A percentile compares a stretch with the other conserved stretches of the same genome.
Evolutionary conservation across 2,797 vertebrate genomes (phyloP).

Genomic region (Gymnopithys bicolor): DNA sequence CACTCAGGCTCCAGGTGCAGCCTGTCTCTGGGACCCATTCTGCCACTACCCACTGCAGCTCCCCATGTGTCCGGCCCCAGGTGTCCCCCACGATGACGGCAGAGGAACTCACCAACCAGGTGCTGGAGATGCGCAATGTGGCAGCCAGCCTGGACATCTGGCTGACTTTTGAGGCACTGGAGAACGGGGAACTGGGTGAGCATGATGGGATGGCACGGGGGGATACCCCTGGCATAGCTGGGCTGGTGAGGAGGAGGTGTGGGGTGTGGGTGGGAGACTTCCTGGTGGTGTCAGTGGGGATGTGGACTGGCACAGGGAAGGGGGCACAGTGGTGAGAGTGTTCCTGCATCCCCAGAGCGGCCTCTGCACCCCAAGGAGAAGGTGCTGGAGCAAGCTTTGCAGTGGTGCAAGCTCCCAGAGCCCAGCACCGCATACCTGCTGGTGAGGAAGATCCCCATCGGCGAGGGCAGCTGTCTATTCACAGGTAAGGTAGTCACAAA

Average conservation of each 20-base stretch:
- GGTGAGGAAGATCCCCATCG: conserved; percentile 88
- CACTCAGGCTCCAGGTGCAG: background rate
- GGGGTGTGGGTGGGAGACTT: accelerated
- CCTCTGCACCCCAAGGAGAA: conserved; percentile 95
- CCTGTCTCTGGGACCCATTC: background rate
- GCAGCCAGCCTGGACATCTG: conserved; percentile 88
- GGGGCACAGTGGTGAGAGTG: background rate
- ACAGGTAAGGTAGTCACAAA: conserved; percentile 78
- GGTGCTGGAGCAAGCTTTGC: conserved; percentile 93
- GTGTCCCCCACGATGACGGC: conserved; percentile 94
- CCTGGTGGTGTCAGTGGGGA: background rate
- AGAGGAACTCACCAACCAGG: conserved; percentile 95
- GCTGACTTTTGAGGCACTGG: conserved; percentile 93
- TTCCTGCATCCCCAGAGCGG: conserved; percentile 79
- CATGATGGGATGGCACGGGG: accelerated
- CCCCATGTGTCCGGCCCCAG: conserved; percentile 58
- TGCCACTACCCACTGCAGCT: background rate
- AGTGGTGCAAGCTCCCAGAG: conserved; percentile 95
- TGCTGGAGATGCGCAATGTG: conserved; percentile 92
- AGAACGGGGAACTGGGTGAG: conserved; percentile 94
- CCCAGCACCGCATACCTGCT: conserved; percentile 91
- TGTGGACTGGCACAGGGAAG: background rate
- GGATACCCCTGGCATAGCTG: accelerated
- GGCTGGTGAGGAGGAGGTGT: background rate
- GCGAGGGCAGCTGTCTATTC: conserved; percentile 88